Evolutionary conservation across 2,797 vertebrate genomes (phyloP), one percentile per base, ranked within the genome.

Genomic region (Ciconia nigra): DNA sequence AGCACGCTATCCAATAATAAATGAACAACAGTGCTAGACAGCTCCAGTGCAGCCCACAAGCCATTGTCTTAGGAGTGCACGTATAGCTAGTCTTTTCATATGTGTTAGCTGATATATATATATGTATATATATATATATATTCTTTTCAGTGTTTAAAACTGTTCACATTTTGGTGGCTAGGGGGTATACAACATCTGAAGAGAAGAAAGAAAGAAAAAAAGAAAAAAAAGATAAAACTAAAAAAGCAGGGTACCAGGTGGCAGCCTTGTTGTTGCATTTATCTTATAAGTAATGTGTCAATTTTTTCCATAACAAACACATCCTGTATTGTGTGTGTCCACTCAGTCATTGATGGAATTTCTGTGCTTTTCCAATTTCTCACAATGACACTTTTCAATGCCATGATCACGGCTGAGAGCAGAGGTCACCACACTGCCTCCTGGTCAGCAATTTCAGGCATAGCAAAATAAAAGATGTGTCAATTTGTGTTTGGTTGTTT

Each of bases 301-400:
- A 13, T 42, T 51, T 80, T 95, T 96, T 84, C 78, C 29, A 13
- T 95, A 94, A 88, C 76, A 85, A 95, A n/a, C 69, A 57, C 35
- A 87, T 91, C 93, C 79, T 83, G 42, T 71, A 83, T 57, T 59
- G 76, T 93, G 69, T 96, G 83, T 96, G 87, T 72, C 85, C 83
- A 70, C 39, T 89, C 77, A 86, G 89, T 95, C 92, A 89, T 91
- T 97, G 85, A 96, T 90, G 63, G 83, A 94, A 95, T 93, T 93
- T 92, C 67, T 94, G 83, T 74, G 73, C 58, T 97, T 96, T 96
- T 93, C 66, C 90, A 95, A 35, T 96, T 96, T 96, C 73, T 96
- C 70, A 91, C 84, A 92, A 95, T 91, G 87, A 93, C 63, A 83
- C 5, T 88, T 96, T 91, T 81, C 12, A 2, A 62, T 79, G 42